Evolutionary conservation across 2,797 vertebrate species (phyloP).

Genomic region (Tolypeutes matacus): DNA sequence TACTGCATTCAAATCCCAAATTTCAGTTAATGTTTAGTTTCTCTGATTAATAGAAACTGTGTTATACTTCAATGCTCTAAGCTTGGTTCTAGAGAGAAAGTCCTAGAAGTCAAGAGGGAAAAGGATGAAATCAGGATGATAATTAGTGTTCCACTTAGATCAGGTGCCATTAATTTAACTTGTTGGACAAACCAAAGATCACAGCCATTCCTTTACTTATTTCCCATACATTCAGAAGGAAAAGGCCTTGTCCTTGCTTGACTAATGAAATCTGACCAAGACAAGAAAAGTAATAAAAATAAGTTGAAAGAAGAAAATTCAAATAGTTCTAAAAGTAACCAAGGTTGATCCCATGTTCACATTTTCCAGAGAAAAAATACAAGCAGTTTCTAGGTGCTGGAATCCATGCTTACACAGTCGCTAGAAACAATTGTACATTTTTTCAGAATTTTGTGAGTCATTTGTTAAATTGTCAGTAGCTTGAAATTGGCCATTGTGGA

Average conservation of each 20-base stretch:
- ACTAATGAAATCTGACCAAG: slow-evolving; percentile 63
- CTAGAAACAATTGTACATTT: not conserved
- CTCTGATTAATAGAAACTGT: not conserved
- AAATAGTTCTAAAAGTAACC: not conserved
- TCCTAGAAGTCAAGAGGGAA: not conserved
- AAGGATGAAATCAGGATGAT: not conserved
- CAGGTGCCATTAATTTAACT: slow-evolving; percentile 52
- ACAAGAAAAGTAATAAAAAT: slow-evolving; percentile 53
- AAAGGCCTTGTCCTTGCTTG: not conserved
- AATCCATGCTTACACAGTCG: not conserved
- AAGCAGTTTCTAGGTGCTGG: not conserved
- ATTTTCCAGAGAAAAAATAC: not conserved
- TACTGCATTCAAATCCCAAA: not conserved
- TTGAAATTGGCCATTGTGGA: too few species aligned
- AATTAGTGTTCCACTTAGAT: not conserved
- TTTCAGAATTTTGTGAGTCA: too few species aligned
- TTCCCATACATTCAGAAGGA: slow-evolving; percentile 42
- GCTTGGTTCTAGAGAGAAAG: not conserved
- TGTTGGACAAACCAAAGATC: slow-evolving; percentile 39
- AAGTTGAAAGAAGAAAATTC: slow-evolving; percentile 53
- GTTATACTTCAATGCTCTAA: not conserved
- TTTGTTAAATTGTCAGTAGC: too few species aligned
- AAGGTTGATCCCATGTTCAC: not conserved
- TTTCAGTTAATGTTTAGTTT: not conserved
- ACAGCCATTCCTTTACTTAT: slow-evolving; percentile 25